Percentiles rank a stretch among this genome's conserved stretches.
phyloP scores from a whole-genome alignment of 2,888 invertebrate genomes.

The Troides helena region DNA sequence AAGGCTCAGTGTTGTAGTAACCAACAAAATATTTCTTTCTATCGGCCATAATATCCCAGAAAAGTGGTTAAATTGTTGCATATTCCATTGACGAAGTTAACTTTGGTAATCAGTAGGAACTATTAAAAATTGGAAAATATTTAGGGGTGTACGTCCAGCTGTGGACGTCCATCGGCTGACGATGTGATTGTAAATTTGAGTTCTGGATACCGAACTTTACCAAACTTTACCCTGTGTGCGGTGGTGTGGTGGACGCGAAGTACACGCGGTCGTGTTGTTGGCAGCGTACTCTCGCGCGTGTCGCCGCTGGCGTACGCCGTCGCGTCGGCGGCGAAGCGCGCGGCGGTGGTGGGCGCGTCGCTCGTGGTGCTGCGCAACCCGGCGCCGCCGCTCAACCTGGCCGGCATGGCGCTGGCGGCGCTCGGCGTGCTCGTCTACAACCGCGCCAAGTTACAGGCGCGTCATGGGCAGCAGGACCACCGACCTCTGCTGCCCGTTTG shows the following conservation, averaged over 20 bases:
- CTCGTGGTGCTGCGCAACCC: slow-evolving; percentile 94
- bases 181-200: too few relatives aligned
- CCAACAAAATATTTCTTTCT: too few relatives aligned
- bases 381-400: slow-evolving; percentile 90
- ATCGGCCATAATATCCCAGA: too few relatives aligned
- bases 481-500: slow-evolving; percentile 52
- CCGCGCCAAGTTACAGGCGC: slow-evolving; percentile 54
- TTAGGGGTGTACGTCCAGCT: too few relatives aligned
- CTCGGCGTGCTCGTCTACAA: slow-evolving; percentile 95
- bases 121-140: too few relatives aligned
- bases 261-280: background rate
- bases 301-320: slow-evolving; percentile 98
- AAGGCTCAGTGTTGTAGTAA: too few relatives aligned
- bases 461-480: slow-evolving; percentile 28
- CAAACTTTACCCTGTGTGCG: too few relatives aligned
- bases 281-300: slow-evolving; percentile 91
- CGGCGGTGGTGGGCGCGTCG: slow-evolving; percentile 94
- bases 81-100: too few relatives aligned
- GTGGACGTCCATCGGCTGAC: too few relatives aligned
- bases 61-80: too few relatives aligned
- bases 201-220: too few relatives aligned
- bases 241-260: background rate
- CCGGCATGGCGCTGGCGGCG: slow-evolving; percentile 95
- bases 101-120: too few relatives aligned
- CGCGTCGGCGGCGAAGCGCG: slow-evolving; percentile 96